phyloP scores from a whole-genome alignment of 2,797 vertebrate genomes.

The Eptatretus atami region DNA sequence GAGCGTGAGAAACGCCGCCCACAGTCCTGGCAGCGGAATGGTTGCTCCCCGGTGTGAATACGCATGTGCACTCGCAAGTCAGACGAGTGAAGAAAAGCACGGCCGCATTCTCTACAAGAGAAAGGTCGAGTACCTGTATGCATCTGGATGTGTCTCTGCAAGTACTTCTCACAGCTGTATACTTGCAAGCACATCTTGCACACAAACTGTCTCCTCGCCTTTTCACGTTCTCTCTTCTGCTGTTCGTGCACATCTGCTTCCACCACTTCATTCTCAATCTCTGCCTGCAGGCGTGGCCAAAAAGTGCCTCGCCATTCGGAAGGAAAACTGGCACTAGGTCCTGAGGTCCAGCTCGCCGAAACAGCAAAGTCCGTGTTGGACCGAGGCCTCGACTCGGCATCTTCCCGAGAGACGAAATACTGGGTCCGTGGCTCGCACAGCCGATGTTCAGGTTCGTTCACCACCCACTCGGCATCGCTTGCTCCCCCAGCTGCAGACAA shows the following conservation, averaged over 20 bases:
- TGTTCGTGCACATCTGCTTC: neutral
- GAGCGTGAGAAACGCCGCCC: neutral
- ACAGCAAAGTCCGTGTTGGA: too few species aligned
- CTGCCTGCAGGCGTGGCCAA: too few species aligned
- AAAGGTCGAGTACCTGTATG: neutral
- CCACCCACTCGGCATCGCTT: too few species aligned
- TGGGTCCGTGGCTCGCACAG: too few species aligned
- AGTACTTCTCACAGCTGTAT: neutral
- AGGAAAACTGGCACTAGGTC: too few species aligned
- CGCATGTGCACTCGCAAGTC: neutral
- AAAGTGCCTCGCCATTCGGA: too few species aligned
- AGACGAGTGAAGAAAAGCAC: neutral
- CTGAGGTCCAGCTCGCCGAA: too few species aligned
- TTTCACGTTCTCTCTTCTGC: neutral
- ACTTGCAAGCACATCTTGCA: conserved; percentile 4
- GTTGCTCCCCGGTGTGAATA: conserved; percentile 1
- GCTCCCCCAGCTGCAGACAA: too few species aligned
- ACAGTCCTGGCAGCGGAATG: neutral
- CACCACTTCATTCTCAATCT: neutral
- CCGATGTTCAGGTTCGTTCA: too few species aligned
- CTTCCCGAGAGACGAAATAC: too few species aligned
- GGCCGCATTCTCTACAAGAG: neutral
- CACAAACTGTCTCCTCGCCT: neutral
- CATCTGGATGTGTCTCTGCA: neutral
- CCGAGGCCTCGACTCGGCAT: too few species aligned